Percentiles rank a stretch among this genome's conserved stretches.
phyloP scores from a whole-genome alignment of 2,113 vertebrate genomes.

The Nesogale talazaci region DNA sequence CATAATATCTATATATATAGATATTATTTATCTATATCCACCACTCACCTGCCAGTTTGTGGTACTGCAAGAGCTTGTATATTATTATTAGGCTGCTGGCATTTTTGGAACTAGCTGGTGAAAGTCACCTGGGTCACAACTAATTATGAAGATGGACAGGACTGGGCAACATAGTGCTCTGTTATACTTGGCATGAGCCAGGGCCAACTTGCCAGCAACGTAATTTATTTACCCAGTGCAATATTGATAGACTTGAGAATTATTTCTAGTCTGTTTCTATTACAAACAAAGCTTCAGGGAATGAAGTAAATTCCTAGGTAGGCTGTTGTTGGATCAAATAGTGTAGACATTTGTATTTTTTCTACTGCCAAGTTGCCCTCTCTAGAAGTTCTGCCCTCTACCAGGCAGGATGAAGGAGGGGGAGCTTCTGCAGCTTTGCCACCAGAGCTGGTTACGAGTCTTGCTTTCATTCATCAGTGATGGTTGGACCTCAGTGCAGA shows the following conservation, averaged over 20 bases:
- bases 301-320: not conserved
- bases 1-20: too few species aligned
- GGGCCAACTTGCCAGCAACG: not conserved
- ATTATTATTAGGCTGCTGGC: not conserved
- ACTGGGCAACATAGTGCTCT: not conserved
- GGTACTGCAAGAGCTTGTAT: not conserved
- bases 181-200: not conserved
- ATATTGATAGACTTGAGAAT: constrained; percentile 15
- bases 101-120: not conserved
- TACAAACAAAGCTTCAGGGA: not conserved
- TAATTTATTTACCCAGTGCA: not conserved
- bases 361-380: not conserved
- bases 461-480: not conserved
- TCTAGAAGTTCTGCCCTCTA: not conserved
- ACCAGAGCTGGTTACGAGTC: not conserved
- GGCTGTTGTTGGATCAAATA: not conserved
- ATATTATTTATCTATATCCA: too few species aligned
- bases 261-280: constrained; percentile 1
- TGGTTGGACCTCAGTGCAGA: not conserved
- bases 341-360: not conserved
- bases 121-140: not conserved
- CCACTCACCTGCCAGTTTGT: not conserved
- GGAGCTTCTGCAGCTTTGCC: not conserved
- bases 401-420: not conserved
- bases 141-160: not conserved